Base-by-base conservation (phyloP, 53 echinoderm and acorn worm genomes). In the Luidia sarsii region DNA sequence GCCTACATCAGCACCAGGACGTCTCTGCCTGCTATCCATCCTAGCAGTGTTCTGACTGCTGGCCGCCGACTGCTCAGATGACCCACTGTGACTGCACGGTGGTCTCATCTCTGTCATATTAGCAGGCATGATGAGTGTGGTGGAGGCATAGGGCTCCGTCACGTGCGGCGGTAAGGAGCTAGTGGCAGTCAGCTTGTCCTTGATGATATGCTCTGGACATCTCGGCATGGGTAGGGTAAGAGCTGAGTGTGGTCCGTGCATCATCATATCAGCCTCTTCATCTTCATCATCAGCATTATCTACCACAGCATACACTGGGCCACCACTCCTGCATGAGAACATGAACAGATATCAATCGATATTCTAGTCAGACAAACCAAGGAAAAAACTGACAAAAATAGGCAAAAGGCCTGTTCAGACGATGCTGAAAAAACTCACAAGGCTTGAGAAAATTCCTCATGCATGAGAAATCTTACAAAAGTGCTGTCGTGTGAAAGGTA, bases 291-390 rank as follows among this genome's bases (percentile, higher is more conserved):
- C 94, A 18, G 87, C 90, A 55, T 95, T 91, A 22, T 95, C 95
- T 37, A 95, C 95, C 2, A 95, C 92, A 15, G 95, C 95, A 80
- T 95, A 95, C 48, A 92, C 95, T 32, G 95, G 95, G 13, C 89
- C 85, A 57, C 77, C 77, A 48, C 77, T 77, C 46, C 62, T 61
- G 19, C 19, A 28, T 28, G 3, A 23, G 23, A 57, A 7, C 15
- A 7, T 51, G 34, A 71, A 10, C 33, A 35, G n/a, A n/a, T n/a
- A n/a, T n/a, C n/a, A n/a, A n/a, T n/a, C 23, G 11, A 56, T 14
- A 56, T 6, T 21, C 10, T 56, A 23, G 28, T 20, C 28, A n/a
- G n/a, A n/a, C n/a, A n/a, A n/a, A n/a, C n/a, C n/a, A n/a, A n/a
- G n/a, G n/a, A n/a, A n/a, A n/a, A 56, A 10, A n/a, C n/a, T n/a